These are phyloP conservation scores for Protaetia brevitarsis DNA, from an alignment of 1,140 invertebrate species.

Conservation along the genomic window DNA sequence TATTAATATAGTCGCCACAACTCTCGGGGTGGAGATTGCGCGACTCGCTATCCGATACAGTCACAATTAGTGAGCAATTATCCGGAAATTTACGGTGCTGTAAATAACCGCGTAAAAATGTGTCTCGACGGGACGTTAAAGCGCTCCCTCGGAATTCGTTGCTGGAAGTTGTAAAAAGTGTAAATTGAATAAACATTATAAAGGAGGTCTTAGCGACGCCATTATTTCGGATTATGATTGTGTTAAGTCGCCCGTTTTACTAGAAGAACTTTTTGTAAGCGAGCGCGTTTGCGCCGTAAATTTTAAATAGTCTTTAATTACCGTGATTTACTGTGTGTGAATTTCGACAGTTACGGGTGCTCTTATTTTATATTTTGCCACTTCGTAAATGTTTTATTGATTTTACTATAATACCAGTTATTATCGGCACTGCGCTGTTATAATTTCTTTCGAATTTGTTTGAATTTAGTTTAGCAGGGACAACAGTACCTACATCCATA, in stretches of 20 bases:
- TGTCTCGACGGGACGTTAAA: neutral
- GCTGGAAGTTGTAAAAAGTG: conserved; percentile 7
- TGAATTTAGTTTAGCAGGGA: too few species aligned
- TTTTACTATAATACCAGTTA: neutral
- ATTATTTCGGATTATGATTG: conserved; percentile 7
- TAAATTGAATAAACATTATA: conserved; percentile 16
- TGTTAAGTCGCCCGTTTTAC: neutral
- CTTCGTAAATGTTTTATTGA: neutral
- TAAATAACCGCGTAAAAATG: conserved; percentile 6
- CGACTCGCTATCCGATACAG: conserved; percentile 6
- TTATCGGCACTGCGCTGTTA: too few species aligned
- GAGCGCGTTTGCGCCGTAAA: too few species aligned
- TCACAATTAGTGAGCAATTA: conserved; percentile 15
- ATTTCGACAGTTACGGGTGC: neutral
- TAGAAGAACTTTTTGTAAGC: neutral
- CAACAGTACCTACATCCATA: too few species aligned
- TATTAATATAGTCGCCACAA: neutral
- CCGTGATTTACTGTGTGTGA: neutral
- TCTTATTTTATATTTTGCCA: neutral
- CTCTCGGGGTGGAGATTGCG: conserved; percentile 4
- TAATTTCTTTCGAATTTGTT: too few species aligned
- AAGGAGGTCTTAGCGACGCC: conserved; percentile 4
- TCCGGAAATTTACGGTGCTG: conserved; percentile 10
- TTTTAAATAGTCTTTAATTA: neutral
- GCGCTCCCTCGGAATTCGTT: neutral